These are phyloP conservation scores for Volucella bombylans DNA, from an alignment of 2,888 invertebrate genomes.

Conservation along the genomic window DNA sequence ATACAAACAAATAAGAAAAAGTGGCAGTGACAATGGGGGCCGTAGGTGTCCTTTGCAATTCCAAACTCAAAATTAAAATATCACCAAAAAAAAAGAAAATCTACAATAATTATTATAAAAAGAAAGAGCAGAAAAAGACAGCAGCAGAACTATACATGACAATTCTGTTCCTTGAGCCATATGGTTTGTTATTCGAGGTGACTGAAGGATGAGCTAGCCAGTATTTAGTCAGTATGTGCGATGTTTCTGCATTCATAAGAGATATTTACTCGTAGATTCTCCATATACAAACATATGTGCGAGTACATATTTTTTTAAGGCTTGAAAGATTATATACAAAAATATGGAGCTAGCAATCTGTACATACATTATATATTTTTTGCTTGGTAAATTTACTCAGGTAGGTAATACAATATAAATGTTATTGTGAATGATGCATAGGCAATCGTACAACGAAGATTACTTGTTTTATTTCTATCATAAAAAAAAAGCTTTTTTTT, in stretches of 20 bases:
- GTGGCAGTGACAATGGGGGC: background rate
- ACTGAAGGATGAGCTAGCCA: background rate
- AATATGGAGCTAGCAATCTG: background rate
- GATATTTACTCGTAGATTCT: conserved; percentile 1
- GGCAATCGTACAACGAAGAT: too few species aligned
- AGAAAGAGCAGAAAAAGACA: conserved; percentile 48
- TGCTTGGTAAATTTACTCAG: too few species aligned
- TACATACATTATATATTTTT: too few species aligned
- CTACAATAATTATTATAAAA: conserved; percentile 30
- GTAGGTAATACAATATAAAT: too few species aligned
- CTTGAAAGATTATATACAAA: conserved; percentile 18
- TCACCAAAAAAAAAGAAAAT: conserved; percentile 47
- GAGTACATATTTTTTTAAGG: conserved; percentile 13
- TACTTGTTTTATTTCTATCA: too few species aligned
- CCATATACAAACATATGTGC: background rate
- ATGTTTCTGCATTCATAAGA: conserved; percentile 48
- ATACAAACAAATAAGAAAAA: too few species aligned
- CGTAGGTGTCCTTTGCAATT: conserved; percentile 51
- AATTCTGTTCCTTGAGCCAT: conserved; percentile 55
- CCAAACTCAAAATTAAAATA: conserved; percentile 68
- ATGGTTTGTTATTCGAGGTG: conserved; percentile 29
- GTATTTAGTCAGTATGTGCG: conserved; percentile 26
- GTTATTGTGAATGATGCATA: too few species aligned
- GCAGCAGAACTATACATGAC: conserved; percentile 29
- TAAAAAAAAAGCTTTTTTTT: too few species aligned